Base-by-base conservation (phyloP, 2,113 vertebrate genomes). In the Eurypyga helias region DNA sequence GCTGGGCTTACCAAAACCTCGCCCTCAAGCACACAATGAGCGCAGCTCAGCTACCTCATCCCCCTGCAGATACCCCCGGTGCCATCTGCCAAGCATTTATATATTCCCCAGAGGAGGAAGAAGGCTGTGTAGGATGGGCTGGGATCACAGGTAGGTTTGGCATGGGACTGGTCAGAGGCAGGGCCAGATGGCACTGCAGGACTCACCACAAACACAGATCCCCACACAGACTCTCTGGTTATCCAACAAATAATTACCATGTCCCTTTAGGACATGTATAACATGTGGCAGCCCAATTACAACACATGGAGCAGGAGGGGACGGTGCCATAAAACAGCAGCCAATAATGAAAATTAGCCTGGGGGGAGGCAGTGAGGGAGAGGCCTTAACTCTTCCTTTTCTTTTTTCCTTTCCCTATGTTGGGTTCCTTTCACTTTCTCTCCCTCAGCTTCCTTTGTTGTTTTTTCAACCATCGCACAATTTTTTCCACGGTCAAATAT, bases 21-120 rank as follows among this genome's bases (percentile, higher is more conserved):
- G 11, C 7, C 55, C 33, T 25, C 13, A n/a, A 28, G 62, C 7
- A 41, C 19, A 21, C 0, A 0, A 13, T 0, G 0, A 67, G 46
- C 10, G 13, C 51, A 90, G 34, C 64, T 62, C 6, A 1, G 51
- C 36, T 69, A 84, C 34, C 16, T 41, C 46, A 4, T 26, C 25
- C 5, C 33, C 25, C 31, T 58, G 43, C 11, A 36, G 55, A 73
- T 33, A 14, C 34, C 77, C 5, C 49, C 5, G 0, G 17, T 66
- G 61, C 43, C 60, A 8, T 8, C 23, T 16, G 0, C 17, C 1
- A 4, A 46, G 60, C 2, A 3, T 65, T 92, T 52, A 9, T 31
- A 19, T 26, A n/a, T n/a, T 38, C 34, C 48, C 48, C 28, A 60
- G 64, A 51, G 31, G 24, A 46, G 14, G 26, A 11, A 94, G 33